phyloP scores from a whole-genome alignment of 2,113 vertebrate species.

The Aegotheles bennettii region DNA sequence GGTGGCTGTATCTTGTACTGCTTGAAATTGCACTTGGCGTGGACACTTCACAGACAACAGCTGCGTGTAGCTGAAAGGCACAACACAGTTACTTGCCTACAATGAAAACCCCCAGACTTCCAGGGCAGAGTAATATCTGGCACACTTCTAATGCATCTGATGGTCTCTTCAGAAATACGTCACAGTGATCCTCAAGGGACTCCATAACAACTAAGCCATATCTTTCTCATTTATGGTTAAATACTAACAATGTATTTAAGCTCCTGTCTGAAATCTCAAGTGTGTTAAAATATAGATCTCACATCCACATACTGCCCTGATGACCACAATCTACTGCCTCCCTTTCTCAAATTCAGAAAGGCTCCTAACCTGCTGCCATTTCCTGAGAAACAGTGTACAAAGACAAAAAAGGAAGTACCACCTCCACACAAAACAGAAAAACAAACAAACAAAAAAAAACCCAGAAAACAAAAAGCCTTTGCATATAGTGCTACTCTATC shows the following conservation, averaged over 20 bases:
- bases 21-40: background rate
- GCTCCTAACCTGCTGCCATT: background rate
- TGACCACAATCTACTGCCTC: background rate
- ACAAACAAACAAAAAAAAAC: background rate
- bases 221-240: background rate
- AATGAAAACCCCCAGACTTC: background rate
- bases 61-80: background rate
- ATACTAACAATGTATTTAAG: background rate
- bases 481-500: background rate
- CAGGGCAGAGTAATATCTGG: background rate
- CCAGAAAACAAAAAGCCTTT: background rate
- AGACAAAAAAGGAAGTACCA: background rate
- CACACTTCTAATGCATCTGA: background rate
- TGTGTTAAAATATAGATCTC: background rate
- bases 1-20: background rate
- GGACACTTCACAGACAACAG: background rate
- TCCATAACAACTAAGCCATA: background rate
- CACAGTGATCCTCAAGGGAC: background rate
- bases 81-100: background rate
- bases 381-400: background rate
- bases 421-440: background rate
- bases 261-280: background rate
- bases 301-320: accelerated
- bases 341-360: background rate
- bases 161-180: background rate